Evolutionary conservation across 2,797 vertebrate species (phyloP).

Genomic region (Danio jaintianensis): DNA sequence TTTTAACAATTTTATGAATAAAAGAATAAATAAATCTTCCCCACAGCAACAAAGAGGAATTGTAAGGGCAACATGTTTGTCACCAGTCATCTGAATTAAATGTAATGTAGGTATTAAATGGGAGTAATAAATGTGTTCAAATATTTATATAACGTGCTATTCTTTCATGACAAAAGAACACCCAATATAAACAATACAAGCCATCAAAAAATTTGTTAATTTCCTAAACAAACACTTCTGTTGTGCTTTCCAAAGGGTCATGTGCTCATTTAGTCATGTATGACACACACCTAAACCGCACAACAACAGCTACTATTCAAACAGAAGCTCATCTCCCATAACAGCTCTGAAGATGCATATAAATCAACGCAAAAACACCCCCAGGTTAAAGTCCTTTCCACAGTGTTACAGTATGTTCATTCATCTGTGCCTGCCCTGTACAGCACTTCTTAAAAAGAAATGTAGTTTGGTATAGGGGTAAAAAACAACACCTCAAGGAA

Average conservation of each 20-base stretch:
- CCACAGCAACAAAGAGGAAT: too few species aligned
- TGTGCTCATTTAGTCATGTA: not conserved
- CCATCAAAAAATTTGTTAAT: not conserved
- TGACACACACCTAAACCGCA: not conserved
- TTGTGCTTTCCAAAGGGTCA: not conserved
- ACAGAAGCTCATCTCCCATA: slow-evolving; percentile 7
- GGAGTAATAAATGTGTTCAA: too few species aligned
- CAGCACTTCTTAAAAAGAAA: not conserved
- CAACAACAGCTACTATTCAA: slow-evolving; percentile 15
- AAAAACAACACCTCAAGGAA: not conserved
- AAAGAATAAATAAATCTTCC: too few species aligned
- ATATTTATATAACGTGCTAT: too few species aligned
- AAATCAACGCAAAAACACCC: not conserved
- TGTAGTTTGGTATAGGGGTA: not conserved
- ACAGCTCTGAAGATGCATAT: not conserved
- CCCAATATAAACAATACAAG: not conserved
- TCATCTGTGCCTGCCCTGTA: not conserved
- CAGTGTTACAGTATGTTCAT: not conserved
- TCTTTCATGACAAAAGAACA: not conserved
- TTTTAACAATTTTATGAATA: too few species aligned
- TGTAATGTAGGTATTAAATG: too few species aligned
- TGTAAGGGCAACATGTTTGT: too few species aligned
- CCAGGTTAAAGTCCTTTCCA: not conserved
- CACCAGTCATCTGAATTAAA: too few species aligned
- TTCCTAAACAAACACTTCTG: not conserved